Evolutionary conservation across 1,140 invertebrate genomes (phyloP).

Genomic region (Drosophila aff.): DNA sequence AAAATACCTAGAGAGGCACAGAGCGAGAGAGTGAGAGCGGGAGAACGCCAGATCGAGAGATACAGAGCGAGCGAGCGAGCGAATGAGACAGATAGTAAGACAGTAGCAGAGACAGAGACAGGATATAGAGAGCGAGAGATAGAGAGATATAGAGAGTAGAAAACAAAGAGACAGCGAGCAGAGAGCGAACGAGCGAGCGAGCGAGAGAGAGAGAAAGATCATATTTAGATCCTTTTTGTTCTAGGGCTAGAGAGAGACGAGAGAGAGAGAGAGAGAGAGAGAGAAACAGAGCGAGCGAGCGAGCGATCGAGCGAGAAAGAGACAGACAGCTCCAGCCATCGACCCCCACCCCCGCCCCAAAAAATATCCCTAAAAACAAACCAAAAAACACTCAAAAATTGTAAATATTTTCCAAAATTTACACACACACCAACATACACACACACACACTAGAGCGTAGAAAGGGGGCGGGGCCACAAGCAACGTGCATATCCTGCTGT

Average conservation of each 20-base stretch:
- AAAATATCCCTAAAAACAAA: constrained; percentile 19
- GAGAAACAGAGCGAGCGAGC: constrained; percentile 23
- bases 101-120: constrained; percentile 38
- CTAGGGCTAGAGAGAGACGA: constrained; percentile 42
- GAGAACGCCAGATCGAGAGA: constrained; percentile 21
- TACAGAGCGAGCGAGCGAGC: constrained; percentile 24
- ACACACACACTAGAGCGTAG: constrained; percentile 21
- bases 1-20: constrained; percentile 61
- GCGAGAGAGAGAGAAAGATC: constrained; percentile 57
- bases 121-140: constrained; percentile 17
- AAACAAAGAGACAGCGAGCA: constrained; percentile 61
- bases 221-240: constrained; percentile 44
- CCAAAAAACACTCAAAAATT: not conserved
- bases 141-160: constrained; percentile 14
- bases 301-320: constrained; percentile 49
- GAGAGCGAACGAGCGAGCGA: constrained; percentile 63
- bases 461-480: constrained; percentile 57
- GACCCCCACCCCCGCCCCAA: constrained; percentile 16
- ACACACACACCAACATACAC: constrained; percentile 17
- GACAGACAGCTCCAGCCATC: constrained; percentile 49
- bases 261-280: constrained; percentile 20
- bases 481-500: constrained; percentile 60
- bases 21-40: constrained; percentile 32
- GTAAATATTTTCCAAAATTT: constrained; percentile 16
- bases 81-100: constrained; percentile 36